These are phyloP conservation scores for Felis catus DNA, from an alignment of 2,113 vertebrate genomes.

Conservation along the genomic window DNA sequence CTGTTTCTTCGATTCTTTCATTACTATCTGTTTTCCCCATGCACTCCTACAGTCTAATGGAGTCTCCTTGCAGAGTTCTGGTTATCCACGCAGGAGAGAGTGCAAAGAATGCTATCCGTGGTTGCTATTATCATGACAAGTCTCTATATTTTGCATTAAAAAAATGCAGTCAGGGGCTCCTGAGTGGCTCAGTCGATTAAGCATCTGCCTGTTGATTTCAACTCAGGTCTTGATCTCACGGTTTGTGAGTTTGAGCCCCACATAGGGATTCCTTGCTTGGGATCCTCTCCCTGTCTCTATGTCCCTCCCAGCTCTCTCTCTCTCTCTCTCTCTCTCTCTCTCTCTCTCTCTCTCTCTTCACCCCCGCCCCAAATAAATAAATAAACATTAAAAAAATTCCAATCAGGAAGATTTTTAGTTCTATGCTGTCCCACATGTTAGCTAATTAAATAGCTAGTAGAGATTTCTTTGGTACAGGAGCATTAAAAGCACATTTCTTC, in stretches of 20 bases:
- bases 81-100: neutral
- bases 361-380: too few species aligned
- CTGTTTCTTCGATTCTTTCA: neutral
- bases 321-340: too few species aligned
- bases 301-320: too few species aligned
- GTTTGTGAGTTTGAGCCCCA: too few species aligned
- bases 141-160: neutral
- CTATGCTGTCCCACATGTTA: neutral
- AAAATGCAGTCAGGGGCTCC: neutral
- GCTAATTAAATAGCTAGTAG: neutral
- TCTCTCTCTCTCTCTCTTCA: too few species aligned
- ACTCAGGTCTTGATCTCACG: too few species aligned
- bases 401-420: neutral
- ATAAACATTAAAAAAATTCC: neutral
- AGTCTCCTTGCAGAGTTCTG: neutral
- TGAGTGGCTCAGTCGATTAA: too few species aligned
- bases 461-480: neutral
- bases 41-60: neutral
- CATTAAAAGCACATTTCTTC: neutral
- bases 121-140: neutral
- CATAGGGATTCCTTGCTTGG: too few species aligned
- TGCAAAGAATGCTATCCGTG: neutral
- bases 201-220: too few species aligned
- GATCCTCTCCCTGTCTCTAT: too few species aligned
- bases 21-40: neutral